These are phyloP conservation scores for Xestia sexstrigata DNA, from an alignment of 2,888 invertebrate species.

Conservation along the genomic window DNA sequence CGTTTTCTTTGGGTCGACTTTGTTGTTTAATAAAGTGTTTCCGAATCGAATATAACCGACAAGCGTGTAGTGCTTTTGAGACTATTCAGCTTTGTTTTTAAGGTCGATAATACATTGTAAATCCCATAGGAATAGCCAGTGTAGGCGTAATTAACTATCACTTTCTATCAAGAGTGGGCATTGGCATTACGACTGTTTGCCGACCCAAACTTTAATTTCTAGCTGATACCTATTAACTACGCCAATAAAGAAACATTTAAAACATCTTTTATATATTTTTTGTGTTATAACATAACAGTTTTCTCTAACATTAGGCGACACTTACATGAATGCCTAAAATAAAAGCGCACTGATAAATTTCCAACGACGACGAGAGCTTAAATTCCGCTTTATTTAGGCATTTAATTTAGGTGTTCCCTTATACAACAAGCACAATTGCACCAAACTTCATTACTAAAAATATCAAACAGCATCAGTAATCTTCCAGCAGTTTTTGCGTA, in stretches of 20 bases:
- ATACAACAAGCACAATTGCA: not conserved
- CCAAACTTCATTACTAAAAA: not conserved
- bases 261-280: not conserved
- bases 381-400: not conserved
- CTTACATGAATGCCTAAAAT: too few relatives aligned
- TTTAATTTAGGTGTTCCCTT: not conserved
- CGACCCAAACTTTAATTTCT: not conserved
- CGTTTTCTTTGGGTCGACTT: not conserved
- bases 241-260: not conserved
- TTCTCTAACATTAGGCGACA: not conserved
- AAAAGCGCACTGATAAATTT: not conserved
- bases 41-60: not conserved
- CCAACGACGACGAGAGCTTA: not conserved
- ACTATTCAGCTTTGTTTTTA: not conserved
- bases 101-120: not conserved
- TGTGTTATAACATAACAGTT: not conserved
- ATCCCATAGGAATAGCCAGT: not conserved
- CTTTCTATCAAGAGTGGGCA: not conserved
- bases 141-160: not conserved
- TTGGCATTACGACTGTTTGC: not conserved
- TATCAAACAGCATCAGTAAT: not conserved
- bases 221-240: not conserved
- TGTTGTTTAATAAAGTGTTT: not conserved
- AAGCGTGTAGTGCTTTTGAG: not conserved
- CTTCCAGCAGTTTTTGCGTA: slow-evolving; percentile 8